A percentile compares a stretch with the other conserved stretches of the same genome.
Conservation (phyloP, 2,113 vertebrate species). For the Embiotoca jacksoni region DNA sequence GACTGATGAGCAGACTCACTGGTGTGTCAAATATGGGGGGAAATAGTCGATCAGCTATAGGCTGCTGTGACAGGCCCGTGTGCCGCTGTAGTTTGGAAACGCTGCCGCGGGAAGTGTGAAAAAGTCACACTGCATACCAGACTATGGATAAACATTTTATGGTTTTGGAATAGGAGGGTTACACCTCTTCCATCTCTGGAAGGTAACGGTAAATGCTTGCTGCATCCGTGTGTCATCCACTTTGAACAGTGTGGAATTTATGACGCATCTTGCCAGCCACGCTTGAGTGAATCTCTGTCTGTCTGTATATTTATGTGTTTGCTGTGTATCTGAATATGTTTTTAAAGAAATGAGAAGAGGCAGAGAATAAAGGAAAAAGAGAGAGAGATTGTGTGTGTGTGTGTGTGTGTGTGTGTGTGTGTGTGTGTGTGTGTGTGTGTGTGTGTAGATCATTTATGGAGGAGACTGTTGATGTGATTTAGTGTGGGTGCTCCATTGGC, state of each 20-base stretch:
- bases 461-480: slow-evolving; percentile 71
- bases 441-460: slow-evolving; percentile 60
- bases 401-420: too few relatives aligned
- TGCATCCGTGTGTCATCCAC: slow-evolving; percentile 49
- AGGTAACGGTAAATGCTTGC: slow-evolving; percentile 49
- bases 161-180: slow-evolving; percentile 56
- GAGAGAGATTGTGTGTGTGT: slow-evolving; percentile 10
- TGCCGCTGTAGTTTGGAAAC: slow-evolving; percentile 58
- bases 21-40: slow-evolving; percentile 76
- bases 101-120: slow-evolving; percentile 64
- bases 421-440: too few relatives aligned
- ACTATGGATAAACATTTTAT: slow-evolving; percentile 71
- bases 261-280: slow-evolving; percentile 10
- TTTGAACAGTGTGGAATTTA: slow-evolving; percentile 50
- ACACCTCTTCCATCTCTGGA: slow-evolving; percentile 49
- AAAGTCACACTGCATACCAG: slow-evolving; percentile 61
- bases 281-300: too few relatives aligned
- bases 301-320: slow-evolving; percentile 28
- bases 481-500: slow-evolving; percentile 68
- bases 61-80: slow-evolving; percentile 51
- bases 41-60: slow-evolving; percentile 75
- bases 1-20: slow-evolving; percentile 76
- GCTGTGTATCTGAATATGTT: slow-evolving; percentile 25
- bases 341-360: slow-evolving; percentile 36
- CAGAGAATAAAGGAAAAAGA: slow-evolving; percentile 24